Percentiles rank a stretch among this genome's conserved stretches.
These are phyloP conservation scores for Nasua narica DNA, from an alignment of 2,797 vertebrate genomes.

Conservation along the genomic window DNA sequence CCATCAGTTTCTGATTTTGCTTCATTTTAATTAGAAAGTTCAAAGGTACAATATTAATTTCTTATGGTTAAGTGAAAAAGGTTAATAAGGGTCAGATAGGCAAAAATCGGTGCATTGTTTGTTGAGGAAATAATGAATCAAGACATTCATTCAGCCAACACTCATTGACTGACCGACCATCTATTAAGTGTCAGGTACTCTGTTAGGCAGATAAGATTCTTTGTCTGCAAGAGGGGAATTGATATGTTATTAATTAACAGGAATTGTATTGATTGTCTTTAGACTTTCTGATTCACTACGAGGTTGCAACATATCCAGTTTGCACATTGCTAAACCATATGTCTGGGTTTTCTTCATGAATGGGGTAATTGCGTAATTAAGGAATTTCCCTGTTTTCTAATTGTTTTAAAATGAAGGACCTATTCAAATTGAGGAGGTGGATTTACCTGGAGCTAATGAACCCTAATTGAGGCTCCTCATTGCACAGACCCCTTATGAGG, in stretches of 20 bases:
- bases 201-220: neutral
- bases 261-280: neutral
- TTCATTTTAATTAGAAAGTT: conserved; percentile 40
- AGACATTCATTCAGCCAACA: neutral
- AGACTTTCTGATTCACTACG: conserved; percentile 17
- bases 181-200: neutral
- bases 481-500: neutral
- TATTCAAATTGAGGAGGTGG: neutral
- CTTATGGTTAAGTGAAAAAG: neutral
- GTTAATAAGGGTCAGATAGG: neutral
- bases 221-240: neutral
- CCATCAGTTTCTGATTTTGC: conserved; percentile 30
- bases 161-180: neutral
- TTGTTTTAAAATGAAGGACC: neutral
- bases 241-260: neutral
- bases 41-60: neutral
- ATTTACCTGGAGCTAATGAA: neutral
- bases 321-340: neutral
- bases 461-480: neutral
- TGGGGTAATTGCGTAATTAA: conserved; percentile 9
- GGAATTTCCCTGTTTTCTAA: conserved; percentile 1
- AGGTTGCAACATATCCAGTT: neutral
- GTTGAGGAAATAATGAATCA: neutral
- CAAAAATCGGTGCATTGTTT: neutral
- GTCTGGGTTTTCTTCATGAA: neutral